Evolutionary conservation across 2,888 invertebrate species (phyloP).

Genomic region (Stegana nigrithorax): DNA sequence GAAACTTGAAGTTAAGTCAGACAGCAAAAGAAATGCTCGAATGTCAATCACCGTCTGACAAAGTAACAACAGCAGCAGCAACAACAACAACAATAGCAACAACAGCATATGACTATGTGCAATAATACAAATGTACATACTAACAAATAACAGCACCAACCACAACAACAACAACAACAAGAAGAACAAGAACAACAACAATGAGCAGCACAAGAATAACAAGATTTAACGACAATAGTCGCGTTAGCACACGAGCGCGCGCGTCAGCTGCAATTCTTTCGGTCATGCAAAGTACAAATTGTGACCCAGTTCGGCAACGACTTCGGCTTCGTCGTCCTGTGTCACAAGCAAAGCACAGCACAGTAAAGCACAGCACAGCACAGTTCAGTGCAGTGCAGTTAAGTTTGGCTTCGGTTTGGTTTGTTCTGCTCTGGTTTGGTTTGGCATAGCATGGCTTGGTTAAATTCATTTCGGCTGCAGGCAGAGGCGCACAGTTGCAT

Average conservation of each 20-base stretch:
- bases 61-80: conserved; percentile 47
- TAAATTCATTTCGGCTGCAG: conserved; percentile 7
- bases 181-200: conserved; percentile 5
- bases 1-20: conserved; percentile 22
- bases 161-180: conserved; percentile 13
- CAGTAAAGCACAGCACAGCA: too few relatives aligned
- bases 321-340: neutral
- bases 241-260: too few relatives aligned
- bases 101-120: neutral
- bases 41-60: conserved; percentile 60
- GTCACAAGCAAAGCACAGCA: too few relatives aligned
- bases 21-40: conserved; percentile 41
- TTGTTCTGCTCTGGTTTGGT: too few relatives aligned
- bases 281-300: conserved; percentile 52
- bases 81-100: conserved; percentile 34
- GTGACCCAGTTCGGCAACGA: conserved; percentile 40
- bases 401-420: neutral
- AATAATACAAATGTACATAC: too few relatives aligned
- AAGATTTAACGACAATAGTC: too few relatives aligned
- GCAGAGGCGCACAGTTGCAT: too few relatives aligned
- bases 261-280: too few relatives aligned
- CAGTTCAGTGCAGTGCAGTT: neutral
- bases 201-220: too few relatives aligned
- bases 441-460: neutral
- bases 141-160: neutral